These are phyloP conservation scores for Alcedo quadribrachys DNA, from an alignment of 2,797 vertebrate genomes.

Conservation along the genomic window DNA sequence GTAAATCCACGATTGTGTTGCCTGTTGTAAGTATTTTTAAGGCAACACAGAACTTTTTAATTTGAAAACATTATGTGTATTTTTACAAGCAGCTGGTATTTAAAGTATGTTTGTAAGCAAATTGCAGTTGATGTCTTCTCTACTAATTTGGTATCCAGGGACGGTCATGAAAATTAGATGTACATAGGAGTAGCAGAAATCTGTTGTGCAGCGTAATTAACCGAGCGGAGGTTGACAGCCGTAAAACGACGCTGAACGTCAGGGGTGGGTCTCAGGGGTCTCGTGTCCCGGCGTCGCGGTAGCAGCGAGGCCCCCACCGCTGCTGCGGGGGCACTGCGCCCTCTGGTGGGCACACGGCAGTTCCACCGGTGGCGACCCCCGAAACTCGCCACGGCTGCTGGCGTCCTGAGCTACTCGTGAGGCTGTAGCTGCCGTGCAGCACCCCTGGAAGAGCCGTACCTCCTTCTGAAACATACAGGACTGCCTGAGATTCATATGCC, in stretches of 20 bases:
- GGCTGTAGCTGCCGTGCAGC: rapidly evolving
- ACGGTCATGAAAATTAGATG: slow-evolving; percentile 38
- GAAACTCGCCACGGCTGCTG: rapidly evolving
- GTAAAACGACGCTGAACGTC: neutral
- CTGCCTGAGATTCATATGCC: rapidly evolving
- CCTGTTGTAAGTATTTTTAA: neutral
- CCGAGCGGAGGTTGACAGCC: neutral
- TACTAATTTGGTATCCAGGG: slow-evolving; percentile 25
- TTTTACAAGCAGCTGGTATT: slow-evolving; percentile 52
- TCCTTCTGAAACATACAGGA: neutral
- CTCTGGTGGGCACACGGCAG: slow-evolving; percentile 26
- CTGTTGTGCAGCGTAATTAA: neutral
- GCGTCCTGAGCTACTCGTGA: rapidly evolving
- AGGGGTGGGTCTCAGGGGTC: neutral
- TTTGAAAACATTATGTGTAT: slow-evolving; percentile 13
- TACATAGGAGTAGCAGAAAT: slow-evolving; percentile 42
- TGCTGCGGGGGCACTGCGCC: neutral
- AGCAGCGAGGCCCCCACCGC: too few species aligned
- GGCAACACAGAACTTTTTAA: slow-evolving; percentile 26
- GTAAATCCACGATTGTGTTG: neutral
- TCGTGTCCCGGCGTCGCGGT: too few species aligned
- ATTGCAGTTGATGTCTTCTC: slow-evolving; percentile 24
- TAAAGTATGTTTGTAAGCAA: slow-evolving; percentile 54
- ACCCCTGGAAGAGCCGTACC: neutral
- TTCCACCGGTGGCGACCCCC: rapidly evolving